Conservation (phyloP, 2,797 vertebrate species). For the Thripadectes ignobilis region DNA sequence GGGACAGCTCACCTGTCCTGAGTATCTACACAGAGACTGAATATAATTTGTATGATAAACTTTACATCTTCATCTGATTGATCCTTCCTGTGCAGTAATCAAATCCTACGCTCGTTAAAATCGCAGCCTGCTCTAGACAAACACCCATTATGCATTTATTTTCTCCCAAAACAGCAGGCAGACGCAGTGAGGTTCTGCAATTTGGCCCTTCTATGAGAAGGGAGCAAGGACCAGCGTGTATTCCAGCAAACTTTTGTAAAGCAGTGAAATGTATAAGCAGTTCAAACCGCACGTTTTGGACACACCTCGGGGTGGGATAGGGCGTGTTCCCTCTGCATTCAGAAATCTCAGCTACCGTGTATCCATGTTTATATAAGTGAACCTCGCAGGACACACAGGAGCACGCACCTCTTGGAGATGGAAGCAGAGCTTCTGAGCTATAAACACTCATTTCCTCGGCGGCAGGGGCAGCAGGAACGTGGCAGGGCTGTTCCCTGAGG, state of each 20-base stretch:
- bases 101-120: neutral
- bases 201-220: rapidly evolving
- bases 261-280: rapidly evolving
- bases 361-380: rapidly evolving
- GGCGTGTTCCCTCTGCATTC: rapidly evolving
- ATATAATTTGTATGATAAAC: neutral
- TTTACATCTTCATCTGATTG: neutral
- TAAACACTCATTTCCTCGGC: neutral
- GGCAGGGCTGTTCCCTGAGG: neutral
- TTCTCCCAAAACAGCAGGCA: neutral
- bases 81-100: neutral
- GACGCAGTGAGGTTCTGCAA: neutral
- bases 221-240: rapidly evolving
- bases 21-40: neutral
- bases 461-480: rapidly evolving
- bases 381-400: neutral
- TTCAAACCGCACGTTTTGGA: rapidly evolving
- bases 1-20: neutral
- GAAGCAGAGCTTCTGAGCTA: neutral
- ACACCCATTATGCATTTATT: neutral
- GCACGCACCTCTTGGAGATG: rapidly evolving
- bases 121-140: neutral
- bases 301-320: neutral
- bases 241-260: neutral
- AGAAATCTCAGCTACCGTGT: neutral